Conservation (phyloP, 2,797 vertebrate genomes). For the Caiman crocodilus region DNA sequence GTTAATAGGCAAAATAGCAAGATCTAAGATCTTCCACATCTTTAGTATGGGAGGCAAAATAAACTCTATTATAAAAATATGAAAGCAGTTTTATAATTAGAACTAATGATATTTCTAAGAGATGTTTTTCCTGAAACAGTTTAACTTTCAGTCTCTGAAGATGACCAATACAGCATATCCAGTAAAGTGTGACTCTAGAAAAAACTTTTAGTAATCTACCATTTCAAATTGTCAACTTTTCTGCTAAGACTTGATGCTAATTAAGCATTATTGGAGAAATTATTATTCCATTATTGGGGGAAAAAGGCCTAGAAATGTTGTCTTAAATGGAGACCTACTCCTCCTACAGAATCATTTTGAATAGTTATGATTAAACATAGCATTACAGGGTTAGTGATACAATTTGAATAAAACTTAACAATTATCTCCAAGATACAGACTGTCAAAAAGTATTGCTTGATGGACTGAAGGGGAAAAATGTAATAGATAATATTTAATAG, state of each 20-base stretch:
- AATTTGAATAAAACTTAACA: constrained; percentile 45
- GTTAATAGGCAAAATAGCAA: constrained; percentile 33
- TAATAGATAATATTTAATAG: constrained; percentile 52
- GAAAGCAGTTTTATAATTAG: constrained; percentile 19
- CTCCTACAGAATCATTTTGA: constrained; percentile 54
- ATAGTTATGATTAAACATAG: constrained; percentile 29
- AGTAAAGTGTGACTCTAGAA: not conserved
- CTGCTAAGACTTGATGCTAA: not conserved
- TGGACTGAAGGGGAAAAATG: constrained; percentile 33
- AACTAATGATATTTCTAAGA: constrained; percentile 35
- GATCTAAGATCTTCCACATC: constrained; percentile 2
- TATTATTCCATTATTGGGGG: not conserved
- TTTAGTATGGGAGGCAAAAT: constrained; percentile 1
- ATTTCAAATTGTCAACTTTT: not conserved
- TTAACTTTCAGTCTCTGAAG: not conserved
- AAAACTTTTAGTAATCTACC: not conserved
- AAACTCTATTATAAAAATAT: not conserved
- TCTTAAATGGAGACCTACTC: constrained; percentile 40
- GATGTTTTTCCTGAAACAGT: not conserved
- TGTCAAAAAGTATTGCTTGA: constrained; percentile 1
- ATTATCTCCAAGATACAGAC: constrained; percentile 10
- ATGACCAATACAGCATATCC: not conserved
- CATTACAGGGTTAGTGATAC: constrained; percentile 25
- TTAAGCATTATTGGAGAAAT: no score
- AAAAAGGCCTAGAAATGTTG: not conserved